Evolutionary conservation across 1,140 invertebrate species (phyloP), one percentile per base, ranked within the genome.

Genomic region (Trachelipus rathkii): DNA sequence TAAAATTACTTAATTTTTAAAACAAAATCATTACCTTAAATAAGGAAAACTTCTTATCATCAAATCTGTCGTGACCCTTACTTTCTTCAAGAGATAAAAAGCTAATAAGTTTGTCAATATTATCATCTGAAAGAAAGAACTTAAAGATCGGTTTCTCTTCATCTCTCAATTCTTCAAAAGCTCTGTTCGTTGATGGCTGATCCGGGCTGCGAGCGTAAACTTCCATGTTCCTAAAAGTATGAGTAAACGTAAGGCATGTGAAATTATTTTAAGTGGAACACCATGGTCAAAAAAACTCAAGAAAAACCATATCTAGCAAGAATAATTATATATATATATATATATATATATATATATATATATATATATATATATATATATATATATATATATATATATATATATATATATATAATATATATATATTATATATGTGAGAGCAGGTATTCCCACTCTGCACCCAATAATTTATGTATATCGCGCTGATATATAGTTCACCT

Each of bases 1-100:
- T 33, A 6, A 3, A 33, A 33, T 33, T 33, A n/a, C 6, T 33
- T 33, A 33, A 33, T 33, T 33, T 33, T 33, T 33, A 33, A 33
- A 33, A 33, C 33, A 1, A 33, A 1, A 3, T 6, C 33, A 33
- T 86, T 83, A 91, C 90, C 87, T 92, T 92, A 81, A 93, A 94
- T 21, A 95, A 82, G 3, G 87, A 84, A 84, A 90, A 91, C 50
- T 89, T 85, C 50, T 87, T 87, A 5, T 84, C 85, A 82, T 88
- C 90, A 81, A 95, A 95, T 83, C 91, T 91, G 79, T 95, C 93
- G 69, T 89, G 50, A 24, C 91, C 92, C 83, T 95, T 95, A 81
- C 92, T 92, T 81, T 96, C 94, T 82, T 97, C 95, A 4, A 96
- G 86, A 0, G 92, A 91, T 44, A 92, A 87, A 84, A 90, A 94